phyloP scores from a whole-genome alignment of 2,113 vertebrate genomes.

The Sinocyclocheilus grahami region DNA sequence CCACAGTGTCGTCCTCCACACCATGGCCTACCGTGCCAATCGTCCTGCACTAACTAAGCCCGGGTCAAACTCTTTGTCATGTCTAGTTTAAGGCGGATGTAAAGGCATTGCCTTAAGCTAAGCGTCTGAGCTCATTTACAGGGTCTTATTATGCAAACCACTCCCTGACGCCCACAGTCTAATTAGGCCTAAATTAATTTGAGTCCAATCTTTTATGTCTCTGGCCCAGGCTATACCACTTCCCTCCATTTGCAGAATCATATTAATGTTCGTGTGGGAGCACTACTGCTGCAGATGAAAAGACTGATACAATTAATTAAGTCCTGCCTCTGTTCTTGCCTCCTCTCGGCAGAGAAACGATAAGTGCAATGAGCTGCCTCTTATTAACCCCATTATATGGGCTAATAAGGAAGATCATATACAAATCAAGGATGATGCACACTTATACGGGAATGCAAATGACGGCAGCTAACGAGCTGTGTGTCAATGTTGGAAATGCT shows the following conservation, averaged over 20 bases:
- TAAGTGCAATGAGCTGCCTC: conserved; percentile 87
- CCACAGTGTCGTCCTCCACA: neutral
- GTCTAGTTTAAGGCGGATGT: conserved; percentile 35
- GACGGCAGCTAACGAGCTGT: conserved; percentile 73
- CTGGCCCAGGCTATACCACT: conserved; percentile 85
- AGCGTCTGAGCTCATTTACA: conserved; percentile 80
- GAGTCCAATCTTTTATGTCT: conserved; percentile 93
- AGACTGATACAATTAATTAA: conserved; percentile 93
- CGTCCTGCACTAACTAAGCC: neutral
- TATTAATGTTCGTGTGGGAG: conserved; percentile 85
- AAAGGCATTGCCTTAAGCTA: conserved; percentile 62
- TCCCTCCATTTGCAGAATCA: conserved; percentile 93
- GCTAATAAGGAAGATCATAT: conserved; percentile 94
- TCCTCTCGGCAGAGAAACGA: conserved; percentile 83
- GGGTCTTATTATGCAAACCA: conserved; percentile 84
- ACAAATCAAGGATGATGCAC: conserved; percentile 86
- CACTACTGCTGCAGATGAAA: conserved; percentile 79
- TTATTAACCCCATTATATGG: conserved; percentile 88
- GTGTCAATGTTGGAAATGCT: conserved; percentile 73
- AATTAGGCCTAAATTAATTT: conserved; percentile 93
- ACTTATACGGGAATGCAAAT: conserved; percentile 82
- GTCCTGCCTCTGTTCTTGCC: conserved; percentile 77
- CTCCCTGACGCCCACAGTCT: conserved; percentile 81
- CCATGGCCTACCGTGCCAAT: too few species aligned
- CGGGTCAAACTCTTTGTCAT: neutral